Evolutionary conservation across 2,797 vertebrate genomes (phyloP).

Genomic region (Enteromius radiatus): DNA sequence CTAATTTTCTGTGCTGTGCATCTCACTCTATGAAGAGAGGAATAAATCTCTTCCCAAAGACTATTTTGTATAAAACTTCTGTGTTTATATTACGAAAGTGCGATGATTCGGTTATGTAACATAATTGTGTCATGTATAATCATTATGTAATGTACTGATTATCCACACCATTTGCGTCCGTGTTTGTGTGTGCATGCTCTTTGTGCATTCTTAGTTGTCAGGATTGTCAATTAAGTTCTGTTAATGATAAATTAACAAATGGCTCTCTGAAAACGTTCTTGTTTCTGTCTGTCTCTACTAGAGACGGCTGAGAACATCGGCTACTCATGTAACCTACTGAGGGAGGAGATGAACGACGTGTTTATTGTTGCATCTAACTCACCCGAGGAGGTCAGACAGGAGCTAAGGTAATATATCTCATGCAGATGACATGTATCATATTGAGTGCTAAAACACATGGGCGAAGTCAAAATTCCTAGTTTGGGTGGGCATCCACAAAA

Average conservation of each 20-base stretch:
- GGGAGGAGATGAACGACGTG: slow-evolving; percentile 89
- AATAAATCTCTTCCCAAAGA: neutral
- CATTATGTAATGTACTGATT: slow-evolving; percentile 19
- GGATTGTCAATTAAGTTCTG: neutral
- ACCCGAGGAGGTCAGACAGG: slow-evolving; percentile 76
- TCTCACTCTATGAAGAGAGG: neutral
- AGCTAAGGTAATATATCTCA: slow-evolving; percentile 80
- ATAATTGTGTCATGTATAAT: slow-evolving; percentile 9
- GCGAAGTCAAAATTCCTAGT: neutral
- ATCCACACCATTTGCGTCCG: neutral
- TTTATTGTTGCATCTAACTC: slow-evolving; percentile 82
- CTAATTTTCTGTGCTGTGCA: neutral
- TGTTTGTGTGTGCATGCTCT: neutral
- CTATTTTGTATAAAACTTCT: neutral
- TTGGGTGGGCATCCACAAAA: neutral
- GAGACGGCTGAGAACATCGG: slow-evolving; percentile 96
- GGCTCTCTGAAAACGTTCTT: neutral
- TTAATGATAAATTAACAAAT: neutral
- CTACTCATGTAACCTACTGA: slow-evolving; percentile 90
- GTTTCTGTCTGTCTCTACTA: slow-evolving; percentile 61
- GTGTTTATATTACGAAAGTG: neutral
- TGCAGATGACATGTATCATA: neutral
- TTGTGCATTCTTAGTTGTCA: neutral
- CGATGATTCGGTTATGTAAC: neutral
- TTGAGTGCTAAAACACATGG: neutral